phyloP scores from a whole-genome alignment of 2,888 invertebrate species.

The Linnaemya vulpina region DNA sequence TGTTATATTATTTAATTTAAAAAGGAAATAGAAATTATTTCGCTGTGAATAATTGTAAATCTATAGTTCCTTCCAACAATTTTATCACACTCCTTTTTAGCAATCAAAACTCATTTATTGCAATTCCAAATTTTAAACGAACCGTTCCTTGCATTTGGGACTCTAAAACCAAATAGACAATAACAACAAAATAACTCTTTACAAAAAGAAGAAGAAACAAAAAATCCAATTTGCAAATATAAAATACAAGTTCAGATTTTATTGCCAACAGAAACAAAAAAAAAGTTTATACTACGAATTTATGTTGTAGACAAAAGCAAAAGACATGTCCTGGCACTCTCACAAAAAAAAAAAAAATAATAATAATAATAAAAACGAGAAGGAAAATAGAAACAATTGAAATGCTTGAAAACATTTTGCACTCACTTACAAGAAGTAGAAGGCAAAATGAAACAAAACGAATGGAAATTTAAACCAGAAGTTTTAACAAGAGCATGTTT shows the following conservation, averaged over 20 bases:
- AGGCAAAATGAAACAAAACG: not conserved
- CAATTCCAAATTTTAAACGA: not conserved
- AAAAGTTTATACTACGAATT: slow-evolving; percentile 42
- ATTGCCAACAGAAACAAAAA: slow-evolving; percentile 46
- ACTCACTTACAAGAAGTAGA: slow-evolving; percentile 45
- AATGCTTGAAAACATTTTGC: slow-evolving; percentile 57
- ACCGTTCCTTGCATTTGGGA: not conserved
- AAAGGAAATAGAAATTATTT: too few relatives aligned
- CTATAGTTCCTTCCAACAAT: too few relatives aligned
- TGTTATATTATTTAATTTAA: too few relatives aligned
- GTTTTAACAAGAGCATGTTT: slow-evolving; percentile 47
- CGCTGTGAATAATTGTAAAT: too few relatives aligned
- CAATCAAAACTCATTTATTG: not conserved
- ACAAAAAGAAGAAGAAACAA: slow-evolving; percentile 4
- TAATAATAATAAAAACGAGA: too few relatives aligned
- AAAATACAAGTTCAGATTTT: slow-evolving; percentile 65
- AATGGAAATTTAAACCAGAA: slow-evolving; percentile 19
- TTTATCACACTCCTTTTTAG: too few relatives aligned
- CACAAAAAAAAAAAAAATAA: slow-evolving; percentile 16
- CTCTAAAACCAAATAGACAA: slow-evolving; percentile 37
- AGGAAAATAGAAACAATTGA: slow-evolving; percentile 1
- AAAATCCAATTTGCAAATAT: slow-evolving; percentile 42
- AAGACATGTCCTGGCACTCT: slow-evolving; percentile 48
- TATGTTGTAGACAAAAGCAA: slow-evolving; percentile 17
- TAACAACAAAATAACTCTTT: not conserved